A percentile compares a stretch with the other conserved stretches of the same genome.
Conservation (phyloP, 1,140 invertebrate genomes). For the Apocrypta bakeri region DNA sequence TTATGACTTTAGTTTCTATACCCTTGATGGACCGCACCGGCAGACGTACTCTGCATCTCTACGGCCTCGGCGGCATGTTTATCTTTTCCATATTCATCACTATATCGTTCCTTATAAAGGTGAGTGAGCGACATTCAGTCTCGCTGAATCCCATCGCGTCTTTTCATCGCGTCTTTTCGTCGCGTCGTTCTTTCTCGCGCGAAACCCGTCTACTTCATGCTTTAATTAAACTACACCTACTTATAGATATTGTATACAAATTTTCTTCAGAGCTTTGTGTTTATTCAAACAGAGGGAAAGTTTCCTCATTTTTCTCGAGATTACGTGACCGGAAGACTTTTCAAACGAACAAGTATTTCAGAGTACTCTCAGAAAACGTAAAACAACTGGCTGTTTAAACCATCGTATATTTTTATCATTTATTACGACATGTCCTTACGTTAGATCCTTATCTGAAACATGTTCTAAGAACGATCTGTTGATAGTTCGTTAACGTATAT, state of each 20-base stretch:
- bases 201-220: not conserved
- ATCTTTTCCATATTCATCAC: conserved; percentile 98
- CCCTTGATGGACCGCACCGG: conserved; percentile 97
- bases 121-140: conserved; percentile 69
- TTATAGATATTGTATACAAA: too few relatives aligned
- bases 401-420: too few relatives aligned
- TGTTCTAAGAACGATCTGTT: too few relatives aligned
- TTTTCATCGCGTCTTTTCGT: not conserved
- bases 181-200: too few relatives aligned
- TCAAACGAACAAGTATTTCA: too few relatives aligned
- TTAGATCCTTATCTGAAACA: too few relatives aligned
- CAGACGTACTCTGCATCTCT: conserved; percentile 93
- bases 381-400: too few relatives aligned
- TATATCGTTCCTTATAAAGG: conserved; percentile 95
- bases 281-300: not conserved
- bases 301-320: not conserved
- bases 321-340: not conserved
- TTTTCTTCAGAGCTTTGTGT: too few relatives aligned
- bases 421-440: too few relatives aligned
- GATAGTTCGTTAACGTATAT: too few relatives aligned
- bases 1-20: conserved; percentile 96
- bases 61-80: conserved; percentile 97
- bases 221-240: too few relatives aligned
- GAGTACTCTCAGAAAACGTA: too few relatives aligned
- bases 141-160: not conserved